Evolutionary conservation across 2,888 invertebrate species (phyloP).

Genomic region (Eupithecia vulgata): DNA sequence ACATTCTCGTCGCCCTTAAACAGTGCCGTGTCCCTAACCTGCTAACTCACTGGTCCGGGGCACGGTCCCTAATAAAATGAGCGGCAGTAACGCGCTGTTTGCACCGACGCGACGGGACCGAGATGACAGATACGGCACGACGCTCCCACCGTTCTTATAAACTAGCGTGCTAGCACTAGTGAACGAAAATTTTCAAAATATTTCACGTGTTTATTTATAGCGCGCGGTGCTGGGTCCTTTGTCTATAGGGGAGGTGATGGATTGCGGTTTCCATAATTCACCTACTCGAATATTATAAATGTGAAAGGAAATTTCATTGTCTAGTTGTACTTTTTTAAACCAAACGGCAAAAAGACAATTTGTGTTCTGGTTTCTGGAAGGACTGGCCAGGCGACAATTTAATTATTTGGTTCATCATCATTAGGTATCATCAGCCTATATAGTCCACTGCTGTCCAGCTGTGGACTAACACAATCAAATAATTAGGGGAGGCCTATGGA

Average conservation of each 20-base stretch:
- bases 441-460: too few species aligned
- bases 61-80: constrained; percentile 75
- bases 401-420: too few species aligned
- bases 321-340: background rate
- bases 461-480: too few species aligned
- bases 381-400: background rate
- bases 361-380: background rate
- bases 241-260: constrained; percentile 4
- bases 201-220: constrained; percentile 37
- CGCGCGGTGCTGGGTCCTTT: constrained; percentile 7
- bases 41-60: constrained; percentile 52
- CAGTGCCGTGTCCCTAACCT: background rate
- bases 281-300: background rate
- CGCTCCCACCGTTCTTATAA: constrained; percentile 63
- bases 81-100: constrained; percentile 80
- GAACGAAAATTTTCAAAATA: constrained; percentile 47
- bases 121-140: constrained; percentile 83
- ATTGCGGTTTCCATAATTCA: constrained; percentile 4
- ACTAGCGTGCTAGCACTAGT: constrained; percentile 54
- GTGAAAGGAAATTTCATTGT: background rate
- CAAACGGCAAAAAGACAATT: background rate
- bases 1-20: too few species aligned
- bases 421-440: too few species aligned
- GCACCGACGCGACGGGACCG: constrained; percentile 68
- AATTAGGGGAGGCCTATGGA: too few species aligned